phyloP scores from a whole-genome alignment of 1,140 invertebrate genomes.

The Maconellicoccus hirsutus region DNA sequence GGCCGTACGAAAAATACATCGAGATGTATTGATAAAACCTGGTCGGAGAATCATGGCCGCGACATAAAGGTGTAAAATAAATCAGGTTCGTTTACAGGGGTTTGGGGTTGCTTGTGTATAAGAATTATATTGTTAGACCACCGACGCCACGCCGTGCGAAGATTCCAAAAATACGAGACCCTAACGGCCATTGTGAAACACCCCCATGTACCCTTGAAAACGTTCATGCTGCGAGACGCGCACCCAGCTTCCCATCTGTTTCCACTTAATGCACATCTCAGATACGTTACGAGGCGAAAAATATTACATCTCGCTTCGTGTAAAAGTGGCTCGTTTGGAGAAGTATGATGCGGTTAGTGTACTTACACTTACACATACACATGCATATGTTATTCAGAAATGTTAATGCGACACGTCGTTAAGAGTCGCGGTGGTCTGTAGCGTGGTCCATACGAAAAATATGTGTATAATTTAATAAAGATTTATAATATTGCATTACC shows the following conservation, averaged over 20 bases:
- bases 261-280: neutral
- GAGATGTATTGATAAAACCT: too few species aligned
- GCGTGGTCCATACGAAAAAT: too few species aligned
- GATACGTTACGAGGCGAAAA: neutral
- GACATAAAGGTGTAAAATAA: neutral
- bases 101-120: neutral
- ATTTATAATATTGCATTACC: too few species aligned
- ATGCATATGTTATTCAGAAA: too few species aligned
- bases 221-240: neutral
- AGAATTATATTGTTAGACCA: neutral
- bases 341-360: too few species aligned
- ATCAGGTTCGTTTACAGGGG: conserved; percentile 1
- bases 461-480: too few species aligned
- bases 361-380: too few species aligned
- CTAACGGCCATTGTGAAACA: neutral
- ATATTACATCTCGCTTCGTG: neutral
- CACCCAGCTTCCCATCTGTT: neutral
- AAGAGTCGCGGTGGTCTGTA: too few species aligned
- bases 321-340: too few species aligned
- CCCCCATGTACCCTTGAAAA: neutral
- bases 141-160: conserved; percentile 5
- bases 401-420: too few species aligned
- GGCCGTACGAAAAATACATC: too few species aligned
- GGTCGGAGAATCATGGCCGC: too few species aligned
- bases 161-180: neutral